These are phyloP conservation scores for Propithecus coquereli DNA, from an alignment of 2,113 vertebrate species.

Conservation along the genomic window DNA sequence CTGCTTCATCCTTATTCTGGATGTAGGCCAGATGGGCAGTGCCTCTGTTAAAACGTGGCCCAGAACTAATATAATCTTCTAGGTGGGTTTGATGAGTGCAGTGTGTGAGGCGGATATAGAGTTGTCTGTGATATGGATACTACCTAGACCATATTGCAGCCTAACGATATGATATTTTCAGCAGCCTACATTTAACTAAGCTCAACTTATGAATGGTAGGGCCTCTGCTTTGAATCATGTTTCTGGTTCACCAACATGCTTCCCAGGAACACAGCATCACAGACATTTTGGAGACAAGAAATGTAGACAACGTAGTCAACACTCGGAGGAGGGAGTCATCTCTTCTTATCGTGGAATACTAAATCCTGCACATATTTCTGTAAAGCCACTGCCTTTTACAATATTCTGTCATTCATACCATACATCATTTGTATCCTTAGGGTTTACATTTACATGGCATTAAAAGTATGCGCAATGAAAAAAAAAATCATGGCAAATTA, in stretches of 20 bases:
- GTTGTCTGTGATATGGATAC: not conserved
- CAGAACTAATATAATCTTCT: not conserved
- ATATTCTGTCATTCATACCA: not conserved
- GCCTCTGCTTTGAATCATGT: not conserved
- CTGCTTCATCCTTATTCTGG: not conserved
- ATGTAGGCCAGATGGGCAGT: not conserved
- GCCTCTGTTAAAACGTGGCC: not conserved
- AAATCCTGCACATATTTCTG: not conserved
- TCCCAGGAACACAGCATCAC: not conserved
- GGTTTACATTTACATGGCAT: not conserved
- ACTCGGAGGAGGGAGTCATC: not conserved
- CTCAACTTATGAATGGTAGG: not conserved
- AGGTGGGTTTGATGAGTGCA: not conserved
- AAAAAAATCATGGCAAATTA: not conserved
- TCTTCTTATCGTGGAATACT: not conserved
- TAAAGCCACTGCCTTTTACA: not conserved
- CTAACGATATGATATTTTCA: not conserved
- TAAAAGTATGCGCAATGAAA: constrained; percentile 1
- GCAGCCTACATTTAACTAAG: not conserved
- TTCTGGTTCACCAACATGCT: not conserved
- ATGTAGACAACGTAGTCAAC: not conserved
- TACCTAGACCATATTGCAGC: not conserved
- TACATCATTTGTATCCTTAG: not conserved
- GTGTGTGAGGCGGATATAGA: not conserved
- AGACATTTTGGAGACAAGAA: not conserved